Evolutionary conservation across 2,888 invertebrate genomes (phyloP).

Genomic region (Cerceris rybyensis): DNA sequence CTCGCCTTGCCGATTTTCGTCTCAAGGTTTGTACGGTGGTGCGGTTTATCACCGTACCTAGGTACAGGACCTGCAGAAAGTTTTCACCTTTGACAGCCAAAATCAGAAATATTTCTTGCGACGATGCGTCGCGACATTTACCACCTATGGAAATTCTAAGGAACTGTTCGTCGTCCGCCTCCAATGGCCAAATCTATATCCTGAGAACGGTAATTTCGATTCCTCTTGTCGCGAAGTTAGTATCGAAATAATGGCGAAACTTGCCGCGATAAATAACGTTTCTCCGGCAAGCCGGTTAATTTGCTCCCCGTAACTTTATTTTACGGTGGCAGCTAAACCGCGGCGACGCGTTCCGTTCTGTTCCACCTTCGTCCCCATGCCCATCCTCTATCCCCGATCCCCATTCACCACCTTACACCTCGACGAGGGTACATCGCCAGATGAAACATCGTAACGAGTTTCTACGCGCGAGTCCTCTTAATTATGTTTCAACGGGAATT

Average conservation of each 20-base stretch:
- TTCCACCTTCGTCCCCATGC: background rate
- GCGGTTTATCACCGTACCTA: too few species aligned
- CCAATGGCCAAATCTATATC: too few species aligned
- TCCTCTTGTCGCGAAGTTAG: background rate
- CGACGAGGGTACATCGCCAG: background rate
- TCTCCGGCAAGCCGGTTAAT: background rate
- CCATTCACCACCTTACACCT: background rate
- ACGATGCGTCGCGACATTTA: too few species aligned
- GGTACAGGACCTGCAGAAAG: too few species aligned
- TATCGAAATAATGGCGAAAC: background rate
- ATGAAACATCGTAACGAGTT: constrained; percentile 3
- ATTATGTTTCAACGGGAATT: background rate
- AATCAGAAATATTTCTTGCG: too few species aligned
- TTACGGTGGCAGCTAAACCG: background rate
- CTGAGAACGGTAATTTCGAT: too few species aligned
- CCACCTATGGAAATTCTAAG: too few species aligned
- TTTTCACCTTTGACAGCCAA: too few species aligned
- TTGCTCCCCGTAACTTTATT: background rate
- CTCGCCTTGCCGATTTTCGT: too few species aligned
- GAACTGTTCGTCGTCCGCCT: too few species aligned
- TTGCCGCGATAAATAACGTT: background rate
- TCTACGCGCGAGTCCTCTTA: background rate
- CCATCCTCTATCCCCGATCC: too few species aligned
- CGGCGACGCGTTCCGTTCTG: background rate
- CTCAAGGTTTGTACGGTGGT: too few species aligned